A percentile compares a stretch with the other conserved stretches of the same genome.
Evolutionary conservation across 92 coral and sea anemone genomes (phyloP).

Genomic region (Phenganax stokvisi): DNA sequence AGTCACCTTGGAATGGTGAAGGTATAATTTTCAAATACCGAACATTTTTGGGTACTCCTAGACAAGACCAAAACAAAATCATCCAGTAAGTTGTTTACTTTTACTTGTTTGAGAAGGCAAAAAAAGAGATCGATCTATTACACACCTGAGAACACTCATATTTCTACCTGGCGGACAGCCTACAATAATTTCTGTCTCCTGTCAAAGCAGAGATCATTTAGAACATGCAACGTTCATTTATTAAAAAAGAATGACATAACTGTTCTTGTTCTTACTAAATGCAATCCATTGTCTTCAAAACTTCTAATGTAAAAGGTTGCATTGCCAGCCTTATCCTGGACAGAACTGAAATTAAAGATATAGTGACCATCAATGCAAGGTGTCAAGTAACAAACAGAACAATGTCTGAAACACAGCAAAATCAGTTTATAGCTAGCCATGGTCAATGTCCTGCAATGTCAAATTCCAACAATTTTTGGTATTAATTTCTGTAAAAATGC

Average conservation of each 20-base stretch:
- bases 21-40: slow-evolving; percentile 41
- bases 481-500: no score
- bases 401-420: no score
- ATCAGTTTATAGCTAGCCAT: no score
- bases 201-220: neutral
- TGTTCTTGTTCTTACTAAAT: slow-evolving; percentile 10
- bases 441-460: no score
- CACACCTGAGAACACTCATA: slow-evolving; percentile 49
- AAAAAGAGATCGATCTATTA: slow-evolving; percentile 11
- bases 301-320: slow-evolving; percentile 20
- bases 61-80: neutral
- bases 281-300: slow-evolving; percentile 12
- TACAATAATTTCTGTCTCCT: slow-evolving; percentile 54
- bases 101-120: neutral
- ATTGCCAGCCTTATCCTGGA: slow-evolving; percentile 10
- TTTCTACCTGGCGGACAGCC: slow-evolving; percentile 56
- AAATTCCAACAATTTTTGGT: no score
- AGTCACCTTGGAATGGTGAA: slow-evolving; percentile 46
- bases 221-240: neutral
- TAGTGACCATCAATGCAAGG: neutral
- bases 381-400: no score
- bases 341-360: neutral
- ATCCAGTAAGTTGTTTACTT: neutral
- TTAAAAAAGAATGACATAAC: neutral
- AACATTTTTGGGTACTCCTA: slow-evolving; percentile 42